These are phyloP conservation scores for Mixornis gularis DNA, from an alignment of 2,113 vertebrate species.

Conservation along the genomic window DNA sequence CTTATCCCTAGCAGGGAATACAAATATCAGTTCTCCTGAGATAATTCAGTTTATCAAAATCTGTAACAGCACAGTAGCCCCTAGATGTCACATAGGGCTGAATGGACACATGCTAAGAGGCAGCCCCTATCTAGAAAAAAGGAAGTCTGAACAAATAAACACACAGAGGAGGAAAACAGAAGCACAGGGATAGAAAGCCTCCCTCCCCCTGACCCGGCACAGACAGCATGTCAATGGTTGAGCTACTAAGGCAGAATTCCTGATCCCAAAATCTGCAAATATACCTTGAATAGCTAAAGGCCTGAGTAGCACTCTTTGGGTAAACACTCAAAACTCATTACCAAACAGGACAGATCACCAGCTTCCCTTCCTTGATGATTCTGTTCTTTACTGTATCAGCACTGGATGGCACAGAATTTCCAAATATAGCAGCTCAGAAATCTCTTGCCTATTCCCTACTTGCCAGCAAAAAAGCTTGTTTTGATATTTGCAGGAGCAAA, in stretches of 20 bases:
- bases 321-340: neutral
- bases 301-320: neutral
- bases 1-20: slow-evolving; percentile 20
- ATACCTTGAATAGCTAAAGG: neutral
- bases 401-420: neutral
- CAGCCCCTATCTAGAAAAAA: neutral
- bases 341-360: neutral
- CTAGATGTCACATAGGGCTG: neutral
- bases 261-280: neutral
- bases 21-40: slow-evolving; percentile 24
- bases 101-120: neutral
- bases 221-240: neutral
- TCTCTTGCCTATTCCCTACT: slow-evolving; percentile 38
- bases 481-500: slow-evolving; percentile 64
- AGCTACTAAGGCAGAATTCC: neutral
- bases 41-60: slow-evolving; percentile 17
- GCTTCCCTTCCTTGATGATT: neutral
- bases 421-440: slow-evolving; percentile 30
- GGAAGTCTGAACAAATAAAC: neutral
- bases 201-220: neutral
- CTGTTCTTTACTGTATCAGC: neutral
- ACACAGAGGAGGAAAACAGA: neutral
- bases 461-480: slow-evolving; percentile 53
- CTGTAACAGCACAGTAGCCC: neutral
- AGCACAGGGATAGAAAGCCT: neutral